Base-by-base conservation (phyloP, 2,113 vertebrate genomes). In the Gymnorhina tibicen region DNA sequence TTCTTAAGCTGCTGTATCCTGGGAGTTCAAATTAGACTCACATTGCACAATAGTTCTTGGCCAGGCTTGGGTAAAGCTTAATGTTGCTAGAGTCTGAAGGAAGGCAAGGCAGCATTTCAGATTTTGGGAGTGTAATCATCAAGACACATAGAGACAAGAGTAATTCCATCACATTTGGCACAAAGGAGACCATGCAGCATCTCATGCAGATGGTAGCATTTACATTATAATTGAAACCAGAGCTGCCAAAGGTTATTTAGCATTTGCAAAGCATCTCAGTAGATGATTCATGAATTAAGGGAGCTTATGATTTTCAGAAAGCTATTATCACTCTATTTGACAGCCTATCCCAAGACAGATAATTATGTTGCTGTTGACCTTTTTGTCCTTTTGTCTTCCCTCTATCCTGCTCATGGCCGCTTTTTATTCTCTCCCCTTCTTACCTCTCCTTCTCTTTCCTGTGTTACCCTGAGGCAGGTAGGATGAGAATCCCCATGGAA, bases 251-350 rank as follows among this genome's bases (percentile, higher is more conserved):
- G 7, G 22, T 84, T 92, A 92, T 77, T 91, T 92, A 74, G 75
- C 86, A 88, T 93, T 75, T 91, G 79, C 59, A 74, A 92, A 62
- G 35, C 46, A 77, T 88, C 79, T 94, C 63, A 80, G 83, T 84
- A 76, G 81, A 94, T 83, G 58, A 74, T 83, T 87, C 90, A 93
- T 93, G 68, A 95, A 92, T 94, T 93, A 93, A 94, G 59, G 59
- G 94, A 91, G 46, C 50, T 92, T 93, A 86, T 59, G 76, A 92
- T 89, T 95, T 97, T 97, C 64, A 94, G 72, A 95, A 95, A 89
- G 72, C 56, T 81, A 68, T 91, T 87, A 81, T 80, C 76, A 63
- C 89, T 93, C 87, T 30, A 80, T 86, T 80, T 92, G 92, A 62
- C 72, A 63, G 39, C 55, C 32, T 73, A 13, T 86, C n/a, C 28